These are phyloP conservation scores for Thermophis baileyi DNA, from an alignment of 2,113 vertebrate genomes.

Conservation along the genomic window DNA sequence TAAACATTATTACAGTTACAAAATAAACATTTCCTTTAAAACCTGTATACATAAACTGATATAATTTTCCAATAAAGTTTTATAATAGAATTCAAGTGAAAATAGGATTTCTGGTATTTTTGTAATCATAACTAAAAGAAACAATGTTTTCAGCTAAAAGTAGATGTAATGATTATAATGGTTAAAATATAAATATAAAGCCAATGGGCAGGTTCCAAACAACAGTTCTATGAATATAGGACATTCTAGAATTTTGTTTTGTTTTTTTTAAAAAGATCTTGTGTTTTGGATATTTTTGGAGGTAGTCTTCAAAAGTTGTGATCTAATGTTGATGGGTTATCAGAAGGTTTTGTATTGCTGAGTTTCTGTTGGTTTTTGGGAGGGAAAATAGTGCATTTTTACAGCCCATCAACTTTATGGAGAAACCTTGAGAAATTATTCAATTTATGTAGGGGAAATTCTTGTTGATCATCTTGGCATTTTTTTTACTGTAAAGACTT, in stretches of 20 bases:
- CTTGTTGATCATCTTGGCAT: not conserved
- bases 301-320: not conserved
- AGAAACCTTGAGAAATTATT: not conserved
- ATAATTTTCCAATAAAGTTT: constrained; percentile 5
- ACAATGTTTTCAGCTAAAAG: constrained; percentile 11
- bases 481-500: not conserved
- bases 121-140: not conserved
- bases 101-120: not conserved
- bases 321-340: not conserved
- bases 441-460: not conserved
- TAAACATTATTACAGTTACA: constrained; percentile 12
- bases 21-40: constrained; percentile 1
- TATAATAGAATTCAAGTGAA: not conserved
- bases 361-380: too few species aligned
- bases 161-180: not conserved
- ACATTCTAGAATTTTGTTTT: not conserved
- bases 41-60: constrained; percentile 40
- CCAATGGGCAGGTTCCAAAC: not conserved
- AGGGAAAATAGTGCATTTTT: not conserved
- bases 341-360: not conserved
- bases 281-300: not conserved
- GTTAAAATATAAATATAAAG: not conserved
- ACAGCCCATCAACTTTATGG: not conserved
- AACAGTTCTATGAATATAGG: not conserved
- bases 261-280: not conserved